Base-by-base conservation (phyloP, 2,888 invertebrate species). In the Aleiodes alternator region DNA sequence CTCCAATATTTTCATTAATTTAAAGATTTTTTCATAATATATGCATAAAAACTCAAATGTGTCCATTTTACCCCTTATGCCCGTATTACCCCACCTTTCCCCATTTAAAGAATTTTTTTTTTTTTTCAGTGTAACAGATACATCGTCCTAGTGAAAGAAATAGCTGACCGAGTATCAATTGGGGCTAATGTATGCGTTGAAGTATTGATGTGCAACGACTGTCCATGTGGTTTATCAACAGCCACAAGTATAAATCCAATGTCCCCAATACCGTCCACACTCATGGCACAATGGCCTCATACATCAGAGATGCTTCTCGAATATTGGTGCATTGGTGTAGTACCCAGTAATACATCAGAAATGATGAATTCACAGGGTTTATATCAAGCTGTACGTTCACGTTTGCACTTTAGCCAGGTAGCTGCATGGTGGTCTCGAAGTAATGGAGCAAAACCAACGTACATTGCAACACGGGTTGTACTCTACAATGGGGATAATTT, bases 381-480 rank as follows among this genome's bases (percentile, higher is more conserved):
- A 82, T 93, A 97, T 86, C 97, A 96, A 90, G 98, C 98, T 69
- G 95, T 98, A 66, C 93, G 97, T 79, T 98, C 98, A 6, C 97
- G 97, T 90, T 92, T 98, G 77, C 97, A 98, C 91, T 98, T 98
- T 91, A 98, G 98, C 5, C 98, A 98, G 92, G 94, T 98, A 81
- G 96, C 97, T 69, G 97, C 98, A 73, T 98, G 98, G 98, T 93
- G 95, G 84, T 93, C 93, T 55, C 84, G 86, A 70, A 90, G 88
- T 81, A 87, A 85, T 81, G 90, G 84, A 43, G 68, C 83, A 80
- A 89, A 82, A 83, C 91, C 85, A 82, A 89, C 81, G 88, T 91
- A 88, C 88, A 90, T 88, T 85, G 90, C 91, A 86, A 88, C 86
- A 7, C 81, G 86, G 61, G 83, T 88, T 55, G 87, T 88, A 3